Percentiles rank a stretch among this genome's conserved stretches.
These are phyloP conservation scores for Drosophila bocqueti DNA, from an alignment of 1,140 invertebrate species.

Conservation along the genomic window DNA sequence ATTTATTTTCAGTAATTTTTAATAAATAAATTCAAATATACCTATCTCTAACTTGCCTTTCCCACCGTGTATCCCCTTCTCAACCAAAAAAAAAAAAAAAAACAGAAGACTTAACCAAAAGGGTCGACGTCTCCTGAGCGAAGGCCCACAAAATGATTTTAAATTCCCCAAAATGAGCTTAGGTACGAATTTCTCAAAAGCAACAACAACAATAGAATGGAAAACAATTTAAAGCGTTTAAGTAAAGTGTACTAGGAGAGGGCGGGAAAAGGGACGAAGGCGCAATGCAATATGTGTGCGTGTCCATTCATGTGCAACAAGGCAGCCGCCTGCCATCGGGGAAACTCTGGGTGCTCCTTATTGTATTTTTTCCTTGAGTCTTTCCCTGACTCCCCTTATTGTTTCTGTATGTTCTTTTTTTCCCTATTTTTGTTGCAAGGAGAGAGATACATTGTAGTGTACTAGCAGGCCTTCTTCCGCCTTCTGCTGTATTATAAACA, in stretches of 20 bases:
- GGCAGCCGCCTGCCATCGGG: conserved; percentile 63
- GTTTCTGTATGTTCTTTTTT: conserved; percentile 7
- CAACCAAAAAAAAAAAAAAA: background rate
- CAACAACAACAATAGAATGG: conserved; percentile 15
- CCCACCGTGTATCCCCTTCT: background rate
- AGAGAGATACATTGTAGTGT: conserved; percentile 4
- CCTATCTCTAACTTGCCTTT: background rate
- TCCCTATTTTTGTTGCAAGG: conserved; percentile 25
- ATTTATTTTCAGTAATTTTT: background rate
- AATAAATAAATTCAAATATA: background rate
- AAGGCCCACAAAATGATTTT: conserved; percentile 58
- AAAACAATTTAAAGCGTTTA: conserved; percentile 49
- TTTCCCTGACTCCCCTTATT: background rate
- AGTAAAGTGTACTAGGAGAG: conserved; percentile 20
- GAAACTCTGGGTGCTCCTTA: conserved; percentile 11
- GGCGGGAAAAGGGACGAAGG: background rate
- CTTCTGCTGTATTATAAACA: conserved; percentile 68
- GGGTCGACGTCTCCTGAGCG: conserved; percentile 9
- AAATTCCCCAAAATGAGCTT: conserved; percentile 63
- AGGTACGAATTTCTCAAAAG: conserved; percentile 31
- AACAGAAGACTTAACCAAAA: background rate
- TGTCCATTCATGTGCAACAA: conserved; percentile 76
- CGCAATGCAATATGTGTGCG: conserved; percentile 47
- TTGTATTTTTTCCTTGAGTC: conserved; percentile 5
- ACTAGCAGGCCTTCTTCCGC: conserved; percentile 36